Base-by-base conservation (phyloP, 2,797 vertebrate species). In the Schizothorax lantsangensis region DNA sequence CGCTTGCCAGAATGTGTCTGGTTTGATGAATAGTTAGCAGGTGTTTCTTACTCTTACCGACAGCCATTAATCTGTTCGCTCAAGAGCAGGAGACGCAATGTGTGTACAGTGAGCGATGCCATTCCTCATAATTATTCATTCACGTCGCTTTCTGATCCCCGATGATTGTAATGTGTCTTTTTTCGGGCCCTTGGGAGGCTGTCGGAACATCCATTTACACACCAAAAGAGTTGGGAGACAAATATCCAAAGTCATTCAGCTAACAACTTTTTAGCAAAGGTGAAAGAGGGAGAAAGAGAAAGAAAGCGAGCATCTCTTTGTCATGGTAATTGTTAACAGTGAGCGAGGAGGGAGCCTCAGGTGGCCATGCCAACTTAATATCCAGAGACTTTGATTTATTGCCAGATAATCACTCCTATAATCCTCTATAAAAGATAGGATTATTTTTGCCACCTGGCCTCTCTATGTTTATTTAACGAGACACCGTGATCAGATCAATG, bases 11-110 rank as follows among this genome's bases (percentile, higher is more conserved):
- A 83, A 88, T 85, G 17, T 40, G 87, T 85, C 77, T 66, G 69
- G 68, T 83, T 88, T 92, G 91, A 91, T 91, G 88, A 91, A 92
- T 92, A 89, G 89, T 91, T 89, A 91, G 89, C 92, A 93, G 92
- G 89, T 92, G 89, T 91, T 91, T 88, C 88, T 89, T 86, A 88
- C 86, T 88, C 81, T 79, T 87, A 84, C 87, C 69, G 88, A 89
- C 79, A 81, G 82, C 81, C 82, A 92, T 93, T 91, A 91, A 92
- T 93, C 85, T 90, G 88, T n/a, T 86, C 84, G 43, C 84, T 86
- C 81, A 89, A 84, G 81, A 84, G 69, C 80, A 85, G 82, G 69
- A 86, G 85, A 89, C 84, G 73, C 80, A 89, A 87, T 89, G 82
- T 89, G 88, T 85, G 87, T 88, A 89, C 82, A 88, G 87, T 87